Conservation (phyloP, 2,113 vertebrate species). For the Myrmecobius fasciatus region DNA sequence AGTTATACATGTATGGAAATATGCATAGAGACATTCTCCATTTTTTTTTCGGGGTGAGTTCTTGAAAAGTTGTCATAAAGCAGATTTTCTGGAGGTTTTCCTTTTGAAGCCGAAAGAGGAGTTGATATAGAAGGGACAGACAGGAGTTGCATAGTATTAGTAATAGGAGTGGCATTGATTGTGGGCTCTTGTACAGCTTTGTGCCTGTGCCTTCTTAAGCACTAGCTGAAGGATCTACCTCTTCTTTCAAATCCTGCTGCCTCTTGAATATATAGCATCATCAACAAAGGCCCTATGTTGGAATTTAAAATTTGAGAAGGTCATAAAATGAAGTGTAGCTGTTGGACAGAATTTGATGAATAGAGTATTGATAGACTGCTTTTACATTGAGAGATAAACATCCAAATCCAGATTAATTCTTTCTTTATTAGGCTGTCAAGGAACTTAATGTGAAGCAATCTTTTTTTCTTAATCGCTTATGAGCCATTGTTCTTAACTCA, state of each 20-base stretch:
- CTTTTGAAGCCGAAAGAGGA: neutral
- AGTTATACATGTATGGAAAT: neutral
- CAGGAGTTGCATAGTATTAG: neutral
- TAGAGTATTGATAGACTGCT: neutral
- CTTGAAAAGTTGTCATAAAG: neutral
- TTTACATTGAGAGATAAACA: neutral
- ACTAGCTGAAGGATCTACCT: neutral
- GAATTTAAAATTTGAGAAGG: neutral
- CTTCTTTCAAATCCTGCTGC: neutral
- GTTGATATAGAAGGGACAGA: neutral
- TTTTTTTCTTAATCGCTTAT: neutral
- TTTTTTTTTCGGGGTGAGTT: neutral
- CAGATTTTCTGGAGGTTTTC: neutral
- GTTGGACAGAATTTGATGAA: neutral
- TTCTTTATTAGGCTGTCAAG: neutral
- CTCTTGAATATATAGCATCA: neutral
- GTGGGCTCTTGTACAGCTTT: neutral
- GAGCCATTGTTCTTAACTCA: neutral
- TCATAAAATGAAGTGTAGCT: neutral
- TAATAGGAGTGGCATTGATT: neutral
- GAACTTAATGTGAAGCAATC: neutral
- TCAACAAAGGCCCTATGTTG: neutral
- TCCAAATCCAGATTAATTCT: neutral
- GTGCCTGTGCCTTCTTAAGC: neutral
- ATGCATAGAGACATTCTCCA: neutral